Base-by-base conservation (phyloP, 2,888 invertebrate genomes). In the Sinelater perroti region DNA sequence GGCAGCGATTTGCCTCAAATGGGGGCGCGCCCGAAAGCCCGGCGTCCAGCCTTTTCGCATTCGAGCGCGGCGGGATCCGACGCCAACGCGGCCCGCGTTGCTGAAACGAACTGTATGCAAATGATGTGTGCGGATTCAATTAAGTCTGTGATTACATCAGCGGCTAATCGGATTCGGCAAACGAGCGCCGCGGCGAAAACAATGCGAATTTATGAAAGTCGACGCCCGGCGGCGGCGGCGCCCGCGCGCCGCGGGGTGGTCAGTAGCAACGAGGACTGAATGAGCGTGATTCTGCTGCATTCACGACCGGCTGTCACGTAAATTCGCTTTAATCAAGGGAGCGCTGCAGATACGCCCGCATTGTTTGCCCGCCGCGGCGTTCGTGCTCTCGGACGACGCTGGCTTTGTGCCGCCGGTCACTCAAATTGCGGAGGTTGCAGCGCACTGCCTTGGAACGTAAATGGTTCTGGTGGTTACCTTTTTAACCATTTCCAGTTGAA, bases 81-180 rank as follows among this genome's bases (percentile, higher is more conserved):
- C 38, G 20, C 38, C 21, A 18, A 21, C 38, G 10, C 6, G 20
- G 6, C 11, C n/a, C 8, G 14, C 13, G 24, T 24, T 38, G 21
- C 24, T 40, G 24, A 40, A 20, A 40, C 35, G 35, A 13, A 24
- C 18, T 21, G 3, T 24, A 20, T 28, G 45, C 36, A 38, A 30
- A 46, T 35, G 18, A 11, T n/a, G 36, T 54, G 20, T 46, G 31
- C 38, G 30, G 30, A 55, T 47, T 55, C 55, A 55, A 55, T 47
- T 55, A 38, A 55, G 30, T 47, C 31, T 54, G 24, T 46, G 54
- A 54, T 54, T 54, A 54, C 38, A 54, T 54, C 54, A 46, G 38
- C 54, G 40, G 46, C 46, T 55, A 55, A 56, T 56, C 56, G 42
- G 56, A 56, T 56, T 56, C 50, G 44, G 42, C 49, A 56, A 56